Evolutionary conservation across 2,888 invertebrate species (phyloP).

Genomic region (Coleophora flavipennella): DNA sequence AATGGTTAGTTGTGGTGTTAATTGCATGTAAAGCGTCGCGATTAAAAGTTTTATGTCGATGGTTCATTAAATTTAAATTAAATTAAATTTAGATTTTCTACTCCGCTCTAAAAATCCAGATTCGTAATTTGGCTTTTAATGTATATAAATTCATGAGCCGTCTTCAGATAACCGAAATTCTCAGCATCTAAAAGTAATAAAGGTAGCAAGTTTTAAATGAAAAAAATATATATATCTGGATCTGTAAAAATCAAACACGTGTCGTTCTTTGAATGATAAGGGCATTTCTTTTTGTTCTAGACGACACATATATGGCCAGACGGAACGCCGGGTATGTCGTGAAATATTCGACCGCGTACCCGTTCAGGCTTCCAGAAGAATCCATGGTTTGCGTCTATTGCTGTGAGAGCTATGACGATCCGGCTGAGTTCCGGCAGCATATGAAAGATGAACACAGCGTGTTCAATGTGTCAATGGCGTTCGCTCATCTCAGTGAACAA

Average conservation of each 20-base stretch:
- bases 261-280: neutral
- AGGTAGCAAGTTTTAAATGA: no score
- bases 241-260: no score
- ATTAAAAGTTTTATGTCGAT: no score
- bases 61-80: no score
- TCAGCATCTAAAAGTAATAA: no score
- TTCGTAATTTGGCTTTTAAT: no score
- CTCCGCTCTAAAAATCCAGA: no score
- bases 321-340: constrained; percentile 59
- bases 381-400: constrained; percentile 61
- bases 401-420: constrained; percentile 45
- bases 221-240: no score
- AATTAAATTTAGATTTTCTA: no score
- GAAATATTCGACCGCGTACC: constrained; percentile 59
- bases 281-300: constrained; percentile 68
- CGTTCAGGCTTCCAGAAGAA: constrained; percentile 57
- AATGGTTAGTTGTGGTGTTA: neutral
- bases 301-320: constrained; percentile 53
- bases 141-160: no score
- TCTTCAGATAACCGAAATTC: no score
- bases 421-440: constrained; percentile 41
- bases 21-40: constrained; percentile 4
- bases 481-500: constrained; percentile 46
- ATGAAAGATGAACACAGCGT: constrained; percentile 48
- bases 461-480: constrained; percentile 45